These are phyloP conservation scores for Stegostoma tigrinum DNA, from an alignment of 2,113 vertebrate species.

Conservation along the genomic window DNA sequence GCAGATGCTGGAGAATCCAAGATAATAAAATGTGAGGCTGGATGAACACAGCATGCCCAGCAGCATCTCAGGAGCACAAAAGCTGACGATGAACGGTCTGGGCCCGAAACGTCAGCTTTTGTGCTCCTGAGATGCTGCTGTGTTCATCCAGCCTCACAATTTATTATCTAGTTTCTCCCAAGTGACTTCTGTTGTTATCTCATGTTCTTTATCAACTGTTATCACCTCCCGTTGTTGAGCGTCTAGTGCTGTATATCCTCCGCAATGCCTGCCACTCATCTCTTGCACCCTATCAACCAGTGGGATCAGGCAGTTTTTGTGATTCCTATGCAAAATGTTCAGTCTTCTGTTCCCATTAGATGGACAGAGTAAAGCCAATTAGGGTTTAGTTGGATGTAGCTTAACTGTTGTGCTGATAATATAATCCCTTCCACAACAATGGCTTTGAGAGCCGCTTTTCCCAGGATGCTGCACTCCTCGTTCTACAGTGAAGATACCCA, in stretches of 20 bases:
- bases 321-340: neutral
- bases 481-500: neutral
- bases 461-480: neutral
- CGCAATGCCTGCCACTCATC: neutral
- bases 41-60: too few species aligned
- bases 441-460: too few species aligned
- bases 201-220: neutral
- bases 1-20: too few species aligned
- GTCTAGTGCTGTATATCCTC: neutral
- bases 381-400: neutral
- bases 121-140: too few species aligned
- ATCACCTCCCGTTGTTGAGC: neutral
- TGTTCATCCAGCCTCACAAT: too few species aligned
- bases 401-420: neutral
- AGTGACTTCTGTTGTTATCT: neutral
- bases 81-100: too few species aligned
- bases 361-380: neutral
- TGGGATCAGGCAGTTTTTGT: neutral
- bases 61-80: too few species aligned
- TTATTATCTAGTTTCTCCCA: too few species aligned
- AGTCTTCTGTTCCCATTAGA: neutral
- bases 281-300: neutral
- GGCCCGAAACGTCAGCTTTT: too few species aligned
- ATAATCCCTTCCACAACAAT: too few species aligned
- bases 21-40: too few species aligned